Evolutionary conservation across 2,113 vertebrate species (phyloP).

Genomic region (Apteryx owenii): DNA sequence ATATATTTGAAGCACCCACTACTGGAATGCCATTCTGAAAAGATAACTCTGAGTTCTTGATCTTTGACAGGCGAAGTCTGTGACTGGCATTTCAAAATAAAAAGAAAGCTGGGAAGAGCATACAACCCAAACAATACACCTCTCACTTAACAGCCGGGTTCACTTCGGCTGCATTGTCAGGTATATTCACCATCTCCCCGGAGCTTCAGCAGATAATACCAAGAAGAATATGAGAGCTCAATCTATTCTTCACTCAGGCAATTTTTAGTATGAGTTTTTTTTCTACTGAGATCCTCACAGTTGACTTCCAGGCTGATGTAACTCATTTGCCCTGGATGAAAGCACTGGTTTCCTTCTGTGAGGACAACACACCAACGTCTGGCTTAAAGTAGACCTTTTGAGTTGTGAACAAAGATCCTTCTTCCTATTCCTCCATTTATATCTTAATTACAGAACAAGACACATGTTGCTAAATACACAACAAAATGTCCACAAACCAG

Average conservation of each 20-base stretch:
- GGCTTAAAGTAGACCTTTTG: neutral
- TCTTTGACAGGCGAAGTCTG: neutral
- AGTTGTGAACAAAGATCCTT: neutral
- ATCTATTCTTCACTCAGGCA: neutral
- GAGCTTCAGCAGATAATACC: neutral
- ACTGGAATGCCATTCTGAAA: neutral
- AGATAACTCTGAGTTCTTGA: neutral
- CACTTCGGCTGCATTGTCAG: neutral
- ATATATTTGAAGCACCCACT: neutral
- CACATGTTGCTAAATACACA: neutral
- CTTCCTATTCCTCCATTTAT: neutral
- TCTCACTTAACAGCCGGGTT: neutral
- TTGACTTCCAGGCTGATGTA: neutral
- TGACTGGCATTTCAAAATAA: neutral
- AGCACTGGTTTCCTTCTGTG: neutral
- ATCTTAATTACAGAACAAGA: neutral
- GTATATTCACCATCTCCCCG: neutral
- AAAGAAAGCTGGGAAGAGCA: neutral
- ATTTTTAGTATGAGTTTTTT: neutral
- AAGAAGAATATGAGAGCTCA: neutral
- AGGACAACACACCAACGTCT: neutral
- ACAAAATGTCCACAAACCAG: neutral
- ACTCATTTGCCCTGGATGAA: neutral
- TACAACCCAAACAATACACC: neutral
- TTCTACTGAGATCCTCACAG: neutral